phyloP scores from a whole-genome alignment of 2,888 invertebrate species.

The Gymnosoma rotundatum region DNA sequence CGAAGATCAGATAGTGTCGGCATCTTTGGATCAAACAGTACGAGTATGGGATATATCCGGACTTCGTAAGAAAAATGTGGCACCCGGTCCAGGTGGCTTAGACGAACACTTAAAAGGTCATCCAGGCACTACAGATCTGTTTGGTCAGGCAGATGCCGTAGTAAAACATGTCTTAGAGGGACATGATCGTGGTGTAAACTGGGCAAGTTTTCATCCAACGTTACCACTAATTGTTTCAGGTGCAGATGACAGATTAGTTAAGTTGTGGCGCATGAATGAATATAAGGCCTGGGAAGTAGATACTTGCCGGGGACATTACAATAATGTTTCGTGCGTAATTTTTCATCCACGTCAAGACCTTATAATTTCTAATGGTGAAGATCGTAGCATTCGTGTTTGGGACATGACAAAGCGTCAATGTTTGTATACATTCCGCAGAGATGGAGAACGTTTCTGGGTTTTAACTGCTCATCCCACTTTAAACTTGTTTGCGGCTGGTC shows the following conservation, averaged over 20 bases:
- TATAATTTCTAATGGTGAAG: slow-evolving; percentile 98
- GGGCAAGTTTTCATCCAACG: slow-evolving; percentile 98
- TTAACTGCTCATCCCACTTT: slow-evolving; percentile 96
- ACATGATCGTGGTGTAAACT: slow-evolving; percentile 99
- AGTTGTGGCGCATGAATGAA: slow-evolving; percentile 99
- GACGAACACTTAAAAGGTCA: slow-evolving; percentile 94
- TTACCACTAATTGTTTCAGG: slow-evolving; percentile 97
- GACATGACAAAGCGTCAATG: slow-evolving; percentile 98
- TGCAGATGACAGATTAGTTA: slow-evolving; percentile 98
- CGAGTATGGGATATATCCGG: slow-evolving; percentile 99
- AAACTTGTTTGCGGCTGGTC: slow-evolving; percentile 99
- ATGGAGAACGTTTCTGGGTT: slow-evolving; percentile 99
- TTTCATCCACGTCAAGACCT: slow-evolving; percentile 99
- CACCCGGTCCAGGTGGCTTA: slow-evolving; percentile 95
- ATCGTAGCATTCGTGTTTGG: slow-evolving; percentile 99
- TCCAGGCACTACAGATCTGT: slow-evolving; percentile 94
- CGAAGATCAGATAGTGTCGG: slow-evolving; percentile 98
- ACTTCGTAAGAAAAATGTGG: slow-evolving; percentile 97
- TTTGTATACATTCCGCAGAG: slow-evolving; percentile 95
- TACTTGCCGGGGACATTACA: slow-evolving; percentile 99
- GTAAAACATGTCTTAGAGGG: slow-evolving; percentile 96
- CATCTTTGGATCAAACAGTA: slow-evolving; percentile 98
- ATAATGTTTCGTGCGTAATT: slow-evolving; percentile 98
- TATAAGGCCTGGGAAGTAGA: slow-evolving; percentile 99
- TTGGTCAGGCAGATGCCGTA: slow-evolving; percentile 96